Evolutionary conservation across 2,797 vertebrate genomes (phyloP), one percentile per base, ranked within the genome.

Genomic region (Coilia nasus): DNA sequence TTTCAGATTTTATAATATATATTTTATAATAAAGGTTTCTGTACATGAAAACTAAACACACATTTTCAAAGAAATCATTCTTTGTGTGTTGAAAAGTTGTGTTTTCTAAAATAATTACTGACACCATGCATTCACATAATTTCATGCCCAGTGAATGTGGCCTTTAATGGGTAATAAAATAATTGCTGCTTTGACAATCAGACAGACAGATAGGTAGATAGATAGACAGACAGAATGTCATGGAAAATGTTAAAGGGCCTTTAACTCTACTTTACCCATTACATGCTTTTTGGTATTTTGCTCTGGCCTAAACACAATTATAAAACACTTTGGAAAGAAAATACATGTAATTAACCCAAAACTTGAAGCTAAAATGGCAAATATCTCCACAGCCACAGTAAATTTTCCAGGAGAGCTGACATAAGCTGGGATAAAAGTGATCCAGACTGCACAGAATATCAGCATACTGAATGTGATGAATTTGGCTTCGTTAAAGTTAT

Each of bases 391-490:
- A 82, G 90, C 90, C 82, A 90, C 90, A 83, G 90, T 92, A 25
- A 91, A 92, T 81, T 90, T 92, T 28, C 91, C 91, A 80, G 91
- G 91, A 83, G 90, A 91, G 75, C 91, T 92, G 81, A 91, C 86
- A 87, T 91, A 91, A 56, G 88, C 89, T 28, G 90, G 90, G 59
- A 91, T 87, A 81, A 90, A 91, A 15, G 90, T 90, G 85, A 91
- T 87, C 88, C 88, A 91, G 21, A 91, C 89, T 14, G 89, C 89
- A 91, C 88, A 90, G 83, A 91, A 91, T 90, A 91, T 91, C 2
- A 92, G 23, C 89, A 92, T 91, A 78, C 91, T 91, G 84, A 91
- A 91, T 57, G 89, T 92, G 84, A 92, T 91, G 31, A 90, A 92
- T 87, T 91, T 92, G 81, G 90, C 90, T 59, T 89, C 89, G 81